Evolutionary conservation across 2,113 vertebrate genomes (phyloP).

Genomic region (Alethe castanea): DNA sequence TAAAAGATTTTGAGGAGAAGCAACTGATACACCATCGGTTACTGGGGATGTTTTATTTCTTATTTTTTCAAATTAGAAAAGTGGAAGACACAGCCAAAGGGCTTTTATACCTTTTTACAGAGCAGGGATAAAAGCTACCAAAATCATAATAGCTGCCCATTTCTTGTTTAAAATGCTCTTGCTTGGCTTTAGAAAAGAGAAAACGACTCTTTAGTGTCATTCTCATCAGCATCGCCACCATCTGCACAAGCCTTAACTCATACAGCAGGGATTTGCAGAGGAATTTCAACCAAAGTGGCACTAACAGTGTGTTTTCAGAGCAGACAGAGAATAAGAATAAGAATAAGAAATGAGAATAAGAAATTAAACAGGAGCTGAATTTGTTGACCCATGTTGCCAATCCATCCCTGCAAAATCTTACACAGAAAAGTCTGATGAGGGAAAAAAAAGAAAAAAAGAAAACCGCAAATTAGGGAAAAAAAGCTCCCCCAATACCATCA

Average conservation of each 20-base stretch:
- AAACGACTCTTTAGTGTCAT: slow-evolving; percentile 5
- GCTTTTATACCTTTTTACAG: background rate
- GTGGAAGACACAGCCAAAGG: background rate
- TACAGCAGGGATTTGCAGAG: background rate
- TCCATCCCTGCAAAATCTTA: background rate
- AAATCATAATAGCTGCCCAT: background rate
- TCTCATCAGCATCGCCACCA: slow-evolving; percentile 31
- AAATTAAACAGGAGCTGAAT: slow-evolving; percentile 3
- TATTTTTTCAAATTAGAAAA: background rate
- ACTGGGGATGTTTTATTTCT: background rate
- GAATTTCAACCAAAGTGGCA: background rate
- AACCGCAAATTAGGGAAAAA: background rate
- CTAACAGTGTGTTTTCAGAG: background rate
- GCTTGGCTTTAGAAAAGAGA: slow-evolving; percentile 10
- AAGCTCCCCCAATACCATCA: background rate
- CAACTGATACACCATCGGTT: background rate
- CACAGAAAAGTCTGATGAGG: background rate
- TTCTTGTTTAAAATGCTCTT: background rate
- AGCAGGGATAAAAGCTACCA: background rate
- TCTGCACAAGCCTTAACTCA: slow-evolving; percentile 2
- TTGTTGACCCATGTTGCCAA: background rate
- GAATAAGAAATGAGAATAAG: background rate
- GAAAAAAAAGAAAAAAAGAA: background rate
- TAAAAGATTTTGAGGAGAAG: background rate
- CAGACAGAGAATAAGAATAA: background rate